Percentiles rank a stretch among this genome's conserved stretches.
phyloP scores from a whole-genome alignment of 2,797 vertebrate genomes.

The Eulemur albifrons region DNA sequence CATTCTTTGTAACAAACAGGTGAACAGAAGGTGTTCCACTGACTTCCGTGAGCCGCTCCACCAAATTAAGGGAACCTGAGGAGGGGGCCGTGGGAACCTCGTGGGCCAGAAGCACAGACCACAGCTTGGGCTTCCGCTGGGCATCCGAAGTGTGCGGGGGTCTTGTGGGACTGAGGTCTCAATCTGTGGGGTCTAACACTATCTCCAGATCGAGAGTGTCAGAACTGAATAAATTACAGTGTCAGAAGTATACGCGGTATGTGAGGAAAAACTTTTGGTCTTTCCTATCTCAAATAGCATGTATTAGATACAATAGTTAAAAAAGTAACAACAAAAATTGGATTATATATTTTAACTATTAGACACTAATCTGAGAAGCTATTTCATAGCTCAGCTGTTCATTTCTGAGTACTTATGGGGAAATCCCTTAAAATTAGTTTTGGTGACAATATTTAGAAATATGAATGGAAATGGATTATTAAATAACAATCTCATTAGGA shows the following conservation, averaged over 20 bases:
- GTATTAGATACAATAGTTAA: neutral
- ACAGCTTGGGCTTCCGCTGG: neutral
- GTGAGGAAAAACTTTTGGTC: neutral
- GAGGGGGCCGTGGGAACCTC: neutral
- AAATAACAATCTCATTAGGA: neutral
- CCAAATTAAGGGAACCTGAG: neutral
- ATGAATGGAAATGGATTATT: neutral
- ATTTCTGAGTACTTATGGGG: neutral
- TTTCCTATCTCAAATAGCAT: neutral
- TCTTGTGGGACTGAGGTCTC: neutral
- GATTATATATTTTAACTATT: neutral
- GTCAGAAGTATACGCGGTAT: neutral
- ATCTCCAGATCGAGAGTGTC: neutral
- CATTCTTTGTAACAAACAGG: neutral
- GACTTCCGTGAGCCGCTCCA: neutral
- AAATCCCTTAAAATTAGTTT: slow-evolving; percentile 34
- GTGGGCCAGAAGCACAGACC: neutral
- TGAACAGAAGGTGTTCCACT: neutral
- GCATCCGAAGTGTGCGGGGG: neutral
- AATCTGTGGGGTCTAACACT: neutral
- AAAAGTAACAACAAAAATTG: slow-evolving; percentile 12
- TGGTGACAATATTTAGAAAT: neutral
- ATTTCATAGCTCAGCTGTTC: neutral
- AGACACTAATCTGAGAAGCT: neutral
- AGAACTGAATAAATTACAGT: neutral